phyloP scores from a whole-genome alignment of 2,888 invertebrate species.

The Anarsia innoxiella region DNA sequence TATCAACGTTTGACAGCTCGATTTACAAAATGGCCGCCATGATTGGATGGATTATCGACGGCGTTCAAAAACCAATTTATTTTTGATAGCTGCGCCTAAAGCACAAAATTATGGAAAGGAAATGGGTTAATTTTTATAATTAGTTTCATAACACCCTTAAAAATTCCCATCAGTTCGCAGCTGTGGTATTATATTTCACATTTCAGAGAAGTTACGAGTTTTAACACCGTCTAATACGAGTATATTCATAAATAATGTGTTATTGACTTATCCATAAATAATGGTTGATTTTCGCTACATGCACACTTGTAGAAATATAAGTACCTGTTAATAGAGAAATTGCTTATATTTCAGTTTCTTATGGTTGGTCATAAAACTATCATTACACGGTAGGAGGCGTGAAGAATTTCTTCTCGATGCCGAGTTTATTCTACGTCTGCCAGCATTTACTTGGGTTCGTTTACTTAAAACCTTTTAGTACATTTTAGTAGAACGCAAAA shows the following conservation, averaged over 20 bases:
- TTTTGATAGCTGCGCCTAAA: constrained; percentile 7
- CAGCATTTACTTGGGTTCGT: constrained; percentile 6
- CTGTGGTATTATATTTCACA: constrained; percentile 9
- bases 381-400: not conserved
- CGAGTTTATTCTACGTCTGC: not conserved
- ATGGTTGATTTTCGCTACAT: constrained; percentile 1
- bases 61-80: constrained; percentile 13
- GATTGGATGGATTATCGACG: constrained; percentile 37
- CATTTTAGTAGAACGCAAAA: constrained; percentile 4
- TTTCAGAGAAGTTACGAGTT: constrained; percentile 2
- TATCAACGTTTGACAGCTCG: constrained; percentile 61
- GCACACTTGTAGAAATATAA: not conserved
- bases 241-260: constrained; percentile 7
- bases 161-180: constrained; percentile 11
- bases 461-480: constrained; percentile 8
- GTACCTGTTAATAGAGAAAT: constrained; percentile 3
- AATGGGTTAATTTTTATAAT: constrained; percentile 17
- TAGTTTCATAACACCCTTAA: constrained; percentile 13
- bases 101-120: constrained; percentile 10
- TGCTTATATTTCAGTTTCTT: not conserved
- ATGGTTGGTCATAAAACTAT: not conserved
- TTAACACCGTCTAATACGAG: not conserved
- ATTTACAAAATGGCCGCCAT: constrained; percentile 45
- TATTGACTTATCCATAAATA: constrained; percentile 4
- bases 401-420: not conserved